Conservation (phyloP, 2,113 vertebrate species). For the Pimephales promelas region DNA sequence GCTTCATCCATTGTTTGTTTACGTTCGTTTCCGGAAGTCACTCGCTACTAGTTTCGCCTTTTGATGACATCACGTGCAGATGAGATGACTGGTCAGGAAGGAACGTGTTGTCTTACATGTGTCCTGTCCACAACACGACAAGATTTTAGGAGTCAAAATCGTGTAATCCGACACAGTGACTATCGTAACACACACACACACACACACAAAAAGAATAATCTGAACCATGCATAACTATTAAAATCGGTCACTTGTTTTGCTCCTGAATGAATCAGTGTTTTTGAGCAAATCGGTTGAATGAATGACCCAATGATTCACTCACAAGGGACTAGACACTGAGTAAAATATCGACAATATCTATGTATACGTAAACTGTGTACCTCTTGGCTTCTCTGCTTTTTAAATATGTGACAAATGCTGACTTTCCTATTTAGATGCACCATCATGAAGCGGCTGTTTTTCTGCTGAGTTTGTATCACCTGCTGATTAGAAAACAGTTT, state of each 20-base stretch:
- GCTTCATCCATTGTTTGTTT: too few relatives aligned
- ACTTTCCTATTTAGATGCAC: not conserved
- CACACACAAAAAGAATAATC: too few relatives aligned
- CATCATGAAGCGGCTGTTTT: slow-evolving; percentile 4
- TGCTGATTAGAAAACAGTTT: slow-evolving; percentile 28
- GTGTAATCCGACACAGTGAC: too few relatives aligned
- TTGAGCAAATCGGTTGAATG: not conserved
- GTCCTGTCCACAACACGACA: too few relatives aligned
- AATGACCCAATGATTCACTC: not conserved
- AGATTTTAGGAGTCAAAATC: too few relatives aligned
- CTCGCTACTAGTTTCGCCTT: too few relatives aligned
- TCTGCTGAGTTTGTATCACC: slow-evolving; percentile 24
- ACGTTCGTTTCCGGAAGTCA: too few relatives aligned
- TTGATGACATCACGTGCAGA: too few relatives aligned
- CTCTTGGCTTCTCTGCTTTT: not conserved
- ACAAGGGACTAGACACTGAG: not conserved
- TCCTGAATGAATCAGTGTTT: not conserved
- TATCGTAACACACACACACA: too few relatives aligned
- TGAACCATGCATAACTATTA: too few relatives aligned
- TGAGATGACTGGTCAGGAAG: too few relatives aligned
- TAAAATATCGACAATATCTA: not conserved
- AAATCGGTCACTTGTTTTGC: not conserved
- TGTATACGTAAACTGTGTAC: not conserved
- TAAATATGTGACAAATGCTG: not conserved
- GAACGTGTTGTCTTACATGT: too few relatives aligned